Percentiles rank a stretch among this genome's conserved stretches.
Evolutionary conservation across 2,888 invertebrate species (phyloP).

Genomic region (Meta bourneti): DNA sequence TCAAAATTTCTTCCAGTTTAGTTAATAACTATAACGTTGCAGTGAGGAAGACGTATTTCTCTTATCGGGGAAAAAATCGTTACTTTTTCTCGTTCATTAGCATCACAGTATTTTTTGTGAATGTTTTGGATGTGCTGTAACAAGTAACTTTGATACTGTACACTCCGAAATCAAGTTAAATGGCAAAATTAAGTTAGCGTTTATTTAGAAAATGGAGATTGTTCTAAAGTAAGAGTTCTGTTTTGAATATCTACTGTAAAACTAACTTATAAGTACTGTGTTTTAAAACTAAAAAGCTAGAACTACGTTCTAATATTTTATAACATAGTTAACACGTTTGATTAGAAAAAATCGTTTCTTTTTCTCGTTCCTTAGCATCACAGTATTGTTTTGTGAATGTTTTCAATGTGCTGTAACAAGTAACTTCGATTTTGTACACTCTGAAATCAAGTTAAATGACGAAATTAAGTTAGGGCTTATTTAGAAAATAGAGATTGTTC

Average conservation of each 20-base stretch:
- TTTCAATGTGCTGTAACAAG: background rate
- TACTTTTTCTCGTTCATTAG: constrained; percentile 16
- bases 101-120: background rate
- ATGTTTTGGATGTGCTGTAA: background rate
- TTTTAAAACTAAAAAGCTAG: no score
- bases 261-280: no score
- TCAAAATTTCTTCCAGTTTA: constrained; percentile 49
- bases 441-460: background rate
- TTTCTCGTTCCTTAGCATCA: constrained; percentile 15
- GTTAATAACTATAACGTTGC: constrained; percentile 34
- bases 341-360: constrained; percentile 28
- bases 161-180: background rate
- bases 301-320: no score
- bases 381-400: background rate
- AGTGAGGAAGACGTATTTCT: constrained; percentile 2
- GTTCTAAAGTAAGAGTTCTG: background rate
- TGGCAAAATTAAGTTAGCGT: background rate
- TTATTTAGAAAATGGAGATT: background rate
- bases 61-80: constrained; percentile 29
- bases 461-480: background rate
- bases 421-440: background rate
- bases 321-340: no score
- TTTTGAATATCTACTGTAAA: background rate
- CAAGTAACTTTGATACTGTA: background rate
- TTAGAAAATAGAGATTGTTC: background rate